Conservation (phyloP, 2,113 vertebrate genomes). For the Xenopus laevis region DNA sequence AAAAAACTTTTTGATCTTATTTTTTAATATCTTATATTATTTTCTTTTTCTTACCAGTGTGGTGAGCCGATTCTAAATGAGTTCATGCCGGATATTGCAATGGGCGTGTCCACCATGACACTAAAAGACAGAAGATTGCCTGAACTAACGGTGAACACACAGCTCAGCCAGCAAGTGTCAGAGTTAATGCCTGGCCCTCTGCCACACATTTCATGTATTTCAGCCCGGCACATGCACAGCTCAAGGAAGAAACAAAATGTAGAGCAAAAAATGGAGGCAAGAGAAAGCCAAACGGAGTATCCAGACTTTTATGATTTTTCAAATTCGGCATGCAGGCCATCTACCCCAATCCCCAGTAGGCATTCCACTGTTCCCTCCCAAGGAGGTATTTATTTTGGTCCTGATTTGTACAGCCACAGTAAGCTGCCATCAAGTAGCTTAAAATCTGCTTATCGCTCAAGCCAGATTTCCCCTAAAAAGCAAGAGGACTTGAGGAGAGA, state of each 20-base stretch:
- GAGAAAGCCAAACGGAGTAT: conserved; percentile 80
- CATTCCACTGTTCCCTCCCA: conserved; percentile 69
- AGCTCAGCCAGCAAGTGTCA: conserved; percentile 63
- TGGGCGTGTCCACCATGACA: conserved; percentile 90
- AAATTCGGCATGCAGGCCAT: conserved; percentile 75
- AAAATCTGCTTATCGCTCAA: conserved; percentile 73
- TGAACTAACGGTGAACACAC: conserved; percentile 80
- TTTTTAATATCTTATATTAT: background rate
- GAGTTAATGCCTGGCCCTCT: conserved; percentile 68
- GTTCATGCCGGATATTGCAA: conserved; percentile 95
- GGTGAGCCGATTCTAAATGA: conserved; percentile 89
- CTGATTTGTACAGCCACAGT: conserved; percentile 87
- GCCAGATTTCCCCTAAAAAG: conserved; percentile 70
- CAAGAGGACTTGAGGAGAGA: conserved; percentile 68
- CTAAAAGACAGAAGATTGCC: conserved; percentile 87
- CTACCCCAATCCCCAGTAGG: conserved; percentile 68
- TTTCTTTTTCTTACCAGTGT: conserved; percentile 64
- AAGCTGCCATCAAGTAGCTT: conserved; percentile 74
- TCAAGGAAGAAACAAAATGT: conserved; percentile 85
- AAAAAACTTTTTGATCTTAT: background rate
- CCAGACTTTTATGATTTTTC: conserved; percentile 91
- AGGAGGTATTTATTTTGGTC: conserved; percentile 75
- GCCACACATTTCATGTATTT: conserved; percentile 67
- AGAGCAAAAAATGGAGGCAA: conserved; percentile 77
- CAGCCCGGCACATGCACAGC: conserved; percentile 73